These are phyloP conservation scores for Nasonia vitripennis DNA, from an alignment of 1,140 invertebrate genomes.

Conservation along the genomic window DNA sequence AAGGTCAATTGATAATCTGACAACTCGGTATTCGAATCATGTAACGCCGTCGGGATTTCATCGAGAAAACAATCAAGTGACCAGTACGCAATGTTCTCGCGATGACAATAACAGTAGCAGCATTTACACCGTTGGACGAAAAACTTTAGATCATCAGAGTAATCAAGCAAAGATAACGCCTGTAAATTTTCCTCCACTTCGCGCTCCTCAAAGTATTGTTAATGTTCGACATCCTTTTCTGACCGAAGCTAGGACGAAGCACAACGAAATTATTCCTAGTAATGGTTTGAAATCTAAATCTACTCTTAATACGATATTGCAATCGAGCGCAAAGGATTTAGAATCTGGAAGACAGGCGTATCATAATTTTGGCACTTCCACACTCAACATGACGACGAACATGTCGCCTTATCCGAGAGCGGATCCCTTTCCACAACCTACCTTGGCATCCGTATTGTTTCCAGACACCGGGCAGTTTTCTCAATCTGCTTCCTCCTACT, in stretches of 20 bases:
- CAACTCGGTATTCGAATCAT: constrained; percentile 32
- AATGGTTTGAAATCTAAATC: constrained; percentile 53
- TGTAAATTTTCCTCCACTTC: constrained; percentile 64
- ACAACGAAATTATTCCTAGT: constrained; percentile 49
- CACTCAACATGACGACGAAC: constrained; percentile 57
- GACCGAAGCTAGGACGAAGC: constrained; percentile 61
- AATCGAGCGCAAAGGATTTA: constrained; percentile 56
- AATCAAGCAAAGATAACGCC: constrained; percentile 57
- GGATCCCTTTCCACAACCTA: constrained; percentile 61
- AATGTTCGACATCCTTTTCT: constrained; percentile 65
- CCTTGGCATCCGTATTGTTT: constrained; percentile 61
- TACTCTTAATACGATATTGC: constrained; percentile 52
- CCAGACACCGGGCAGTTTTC: constrained; percentile 63
- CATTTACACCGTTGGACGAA: constrained; percentile 53
- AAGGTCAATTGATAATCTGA: constrained; percentile 40
- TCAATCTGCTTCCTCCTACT: constrained; percentile 58
- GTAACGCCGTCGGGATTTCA: constrained; percentile 9
- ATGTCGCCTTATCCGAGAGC: constrained; percentile 62
- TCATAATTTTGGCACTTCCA: constrained; percentile 59
- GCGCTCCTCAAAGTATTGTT: constrained; percentile 66
- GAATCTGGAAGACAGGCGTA: constrained; percentile 57
- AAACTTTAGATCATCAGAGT: constrained; percentile 60
- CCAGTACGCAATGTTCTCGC: constrained; percentile 10
- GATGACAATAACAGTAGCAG: constrained; percentile 50
- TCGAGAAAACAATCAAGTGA: constrained; percentile 18